phyloP scores from a whole-genome alignment of 1,140 invertebrate species.

The Bradynema listronoti region DNA sequence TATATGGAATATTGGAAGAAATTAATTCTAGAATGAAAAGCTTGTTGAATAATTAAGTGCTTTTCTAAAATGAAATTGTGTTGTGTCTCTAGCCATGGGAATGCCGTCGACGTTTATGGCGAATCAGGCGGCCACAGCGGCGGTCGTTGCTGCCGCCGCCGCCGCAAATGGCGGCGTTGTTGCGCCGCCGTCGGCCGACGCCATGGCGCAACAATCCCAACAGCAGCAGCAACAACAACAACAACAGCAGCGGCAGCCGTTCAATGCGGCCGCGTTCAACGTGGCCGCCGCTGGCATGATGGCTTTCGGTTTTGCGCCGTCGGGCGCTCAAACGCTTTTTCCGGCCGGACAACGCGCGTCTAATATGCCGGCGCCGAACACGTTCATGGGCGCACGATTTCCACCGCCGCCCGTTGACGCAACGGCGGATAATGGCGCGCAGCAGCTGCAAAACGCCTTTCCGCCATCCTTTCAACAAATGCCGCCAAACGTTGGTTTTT shows the following conservation, averaged over 20 bases:
- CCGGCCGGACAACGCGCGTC: too few relatives aligned
- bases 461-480: too few relatives aligned
- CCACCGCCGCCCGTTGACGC: not conserved
- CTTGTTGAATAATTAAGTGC: constrained; percentile 1
- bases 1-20: constrained; percentile 6
- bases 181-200: not conserved
- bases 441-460: constrained; percentile 8
- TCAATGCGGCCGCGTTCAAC: constrained; percentile 10
- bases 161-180: not conserved
- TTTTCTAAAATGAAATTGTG: constrained; percentile 4
- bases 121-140: constrained; percentile 1
- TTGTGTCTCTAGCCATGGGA: too few relatives aligned
- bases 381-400: not conserved
- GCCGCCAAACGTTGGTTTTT: too few relatives aligned
- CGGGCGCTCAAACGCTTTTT: too few relatives aligned
- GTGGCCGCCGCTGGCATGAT: constrained; percentile 4
- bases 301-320: too few relatives aligned
- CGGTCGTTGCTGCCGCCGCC: too few relatives aligned
- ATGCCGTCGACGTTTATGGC: too few relatives aligned
- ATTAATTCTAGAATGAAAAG: not conserved
- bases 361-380: constrained; percentile 8
- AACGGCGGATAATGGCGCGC: not conserved
- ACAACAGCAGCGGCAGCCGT: constrained; percentile 1
- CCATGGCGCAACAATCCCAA: not conserved
- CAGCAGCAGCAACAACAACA: constrained; percentile 5